These are phyloP conservation scores for Coregonus clupeaformis DNA, from an alignment of 2,113 vertebrate genomes.

Conservation along the genomic window DNA sequence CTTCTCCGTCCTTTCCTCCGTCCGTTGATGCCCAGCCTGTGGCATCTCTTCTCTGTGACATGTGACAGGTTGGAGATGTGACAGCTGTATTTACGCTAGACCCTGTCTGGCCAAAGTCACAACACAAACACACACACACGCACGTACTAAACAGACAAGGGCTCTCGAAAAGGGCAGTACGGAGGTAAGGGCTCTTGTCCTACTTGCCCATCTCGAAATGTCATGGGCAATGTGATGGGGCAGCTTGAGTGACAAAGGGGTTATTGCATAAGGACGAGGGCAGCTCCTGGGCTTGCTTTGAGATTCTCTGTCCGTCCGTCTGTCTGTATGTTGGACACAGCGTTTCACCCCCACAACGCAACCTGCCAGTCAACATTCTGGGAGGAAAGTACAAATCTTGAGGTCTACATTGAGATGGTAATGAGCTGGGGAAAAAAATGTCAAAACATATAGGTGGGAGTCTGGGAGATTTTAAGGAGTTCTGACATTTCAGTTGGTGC, in stretches of 20 bases:
- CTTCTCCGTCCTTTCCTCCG: slow-evolving; percentile 51
- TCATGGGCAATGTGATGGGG: slow-evolving; percentile 64
- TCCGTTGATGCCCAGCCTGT: slow-evolving; percentile 59
- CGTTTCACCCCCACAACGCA: slow-evolving; percentile 4
- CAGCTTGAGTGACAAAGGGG: slow-evolving; percentile 62
- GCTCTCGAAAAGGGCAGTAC: slow-evolving; percentile 53
- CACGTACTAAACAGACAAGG: slow-evolving; percentile 44
- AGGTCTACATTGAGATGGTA: slow-evolving; percentile 14
- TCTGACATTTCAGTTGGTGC: slow-evolving; percentile 7
- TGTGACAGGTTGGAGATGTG: slow-evolving; percentile 73
- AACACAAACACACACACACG: slow-evolving; percentile 35
- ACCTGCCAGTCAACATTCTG: neutral
- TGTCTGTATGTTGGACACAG: slow-evolving; percentile 42
- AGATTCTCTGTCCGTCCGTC: slow-evolving; percentile 31
- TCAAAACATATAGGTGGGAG: slow-evolving; percentile 9
- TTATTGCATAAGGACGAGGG: slow-evolving; percentile 63
- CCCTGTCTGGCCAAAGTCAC: slow-evolving; percentile 69
- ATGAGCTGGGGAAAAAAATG: neutral
- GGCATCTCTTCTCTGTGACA: slow-evolving; percentile 61
- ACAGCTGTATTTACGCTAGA: slow-evolving; percentile 75
- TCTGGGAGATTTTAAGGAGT: slow-evolving; percentile 2
- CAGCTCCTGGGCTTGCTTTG: slow-evolving; percentile 60
- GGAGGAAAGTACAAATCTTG: neutral
- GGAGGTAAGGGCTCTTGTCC: slow-evolving; percentile 61
- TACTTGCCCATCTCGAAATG: slow-evolving; percentile 72